Conservation (phyloP, 2,113 vertebrate species). For the Sorex fumeus region DNA sequence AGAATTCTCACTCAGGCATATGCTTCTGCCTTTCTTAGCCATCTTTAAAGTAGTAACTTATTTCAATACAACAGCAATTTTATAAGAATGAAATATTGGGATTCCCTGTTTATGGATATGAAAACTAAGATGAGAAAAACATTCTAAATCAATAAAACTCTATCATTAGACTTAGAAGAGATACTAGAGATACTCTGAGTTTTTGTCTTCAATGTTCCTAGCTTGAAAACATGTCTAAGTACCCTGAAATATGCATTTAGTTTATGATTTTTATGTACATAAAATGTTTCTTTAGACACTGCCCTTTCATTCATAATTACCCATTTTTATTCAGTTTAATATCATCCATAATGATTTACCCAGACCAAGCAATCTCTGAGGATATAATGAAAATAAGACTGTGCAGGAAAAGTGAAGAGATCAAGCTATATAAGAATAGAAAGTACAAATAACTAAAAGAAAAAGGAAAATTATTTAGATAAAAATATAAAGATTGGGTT, state of each 20-base stretch:
- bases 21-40: background rate
- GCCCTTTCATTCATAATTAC: too few species aligned
- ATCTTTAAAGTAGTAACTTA: background rate
- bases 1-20: background rate
- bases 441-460: background rate
- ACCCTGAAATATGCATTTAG: background rate
- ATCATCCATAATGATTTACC: too few species aligned
- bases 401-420: background rate
- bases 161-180: background rate
- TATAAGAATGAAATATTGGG: background rate
- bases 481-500: background rate
- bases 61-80: background rate
- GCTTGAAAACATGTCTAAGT: background rate
- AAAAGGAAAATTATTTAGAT: background rate
- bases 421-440: background rate
- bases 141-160: slow-evolving; percentile 11
- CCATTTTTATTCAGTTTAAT: too few species aligned
- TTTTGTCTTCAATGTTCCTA: background rate
- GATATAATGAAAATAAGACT: background rate
- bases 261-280: background rate
- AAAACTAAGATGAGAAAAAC: background rate
- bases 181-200: background rate
- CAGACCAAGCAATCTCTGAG: background rate
- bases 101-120: background rate
- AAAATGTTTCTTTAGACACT: background rate